Evolutionary conservation across 1,140 invertebrate genomes (phyloP).

Genomic region (Acromyrmex charruanus): DNA sequence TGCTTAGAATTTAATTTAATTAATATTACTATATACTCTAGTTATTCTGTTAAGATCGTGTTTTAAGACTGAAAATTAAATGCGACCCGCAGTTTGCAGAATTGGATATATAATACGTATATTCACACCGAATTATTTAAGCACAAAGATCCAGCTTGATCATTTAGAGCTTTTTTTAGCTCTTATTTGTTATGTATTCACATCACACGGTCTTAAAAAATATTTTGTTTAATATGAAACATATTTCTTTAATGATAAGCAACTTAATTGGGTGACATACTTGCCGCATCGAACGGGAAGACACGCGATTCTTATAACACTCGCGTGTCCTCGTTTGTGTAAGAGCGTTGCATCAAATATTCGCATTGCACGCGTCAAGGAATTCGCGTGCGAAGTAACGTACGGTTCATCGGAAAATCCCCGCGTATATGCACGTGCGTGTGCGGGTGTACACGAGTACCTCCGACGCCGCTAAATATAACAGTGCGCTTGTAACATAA

Average conservation of each 20-base stretch:
- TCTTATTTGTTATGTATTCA: too few relatives aligned
- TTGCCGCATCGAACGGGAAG: not conserved
- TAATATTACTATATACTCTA: too few relatives aligned
- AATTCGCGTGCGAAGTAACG: constrained; percentile 22
- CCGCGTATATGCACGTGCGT: not conserved
- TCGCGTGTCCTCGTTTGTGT: not conserved
- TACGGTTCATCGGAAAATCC: constrained; percentile 46
- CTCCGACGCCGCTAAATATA: constrained; percentile 47
- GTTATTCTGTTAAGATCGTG: too few relatives aligned
- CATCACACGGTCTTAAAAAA: too few relatives aligned
- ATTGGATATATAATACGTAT: too few relatives aligned
- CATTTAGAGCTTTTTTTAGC: too few relatives aligned
- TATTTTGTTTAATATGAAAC: not conserved
- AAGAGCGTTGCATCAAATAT: constrained; percentile 31
- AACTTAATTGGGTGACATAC: too few relatives aligned
- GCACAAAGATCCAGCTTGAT: too few relatives aligned
- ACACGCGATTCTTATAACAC: not conserved
- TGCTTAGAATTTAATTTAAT: too few relatives aligned
- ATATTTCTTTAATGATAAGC: constrained; percentile 1
- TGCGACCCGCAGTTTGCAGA: too few relatives aligned
- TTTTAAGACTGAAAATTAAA: too few relatives aligned
- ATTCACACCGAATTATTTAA: too few relatives aligned
- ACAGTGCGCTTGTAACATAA: constrained; percentile 46
- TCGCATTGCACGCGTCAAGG: constrained; percentile 2
- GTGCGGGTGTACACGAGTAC: not conserved